Evolutionary conservation across 2,888 invertebrate genomes (phyloP), one percentile per base, ranked within the genome.

Genomic region (Willowsia nigromaculata): DNA sequence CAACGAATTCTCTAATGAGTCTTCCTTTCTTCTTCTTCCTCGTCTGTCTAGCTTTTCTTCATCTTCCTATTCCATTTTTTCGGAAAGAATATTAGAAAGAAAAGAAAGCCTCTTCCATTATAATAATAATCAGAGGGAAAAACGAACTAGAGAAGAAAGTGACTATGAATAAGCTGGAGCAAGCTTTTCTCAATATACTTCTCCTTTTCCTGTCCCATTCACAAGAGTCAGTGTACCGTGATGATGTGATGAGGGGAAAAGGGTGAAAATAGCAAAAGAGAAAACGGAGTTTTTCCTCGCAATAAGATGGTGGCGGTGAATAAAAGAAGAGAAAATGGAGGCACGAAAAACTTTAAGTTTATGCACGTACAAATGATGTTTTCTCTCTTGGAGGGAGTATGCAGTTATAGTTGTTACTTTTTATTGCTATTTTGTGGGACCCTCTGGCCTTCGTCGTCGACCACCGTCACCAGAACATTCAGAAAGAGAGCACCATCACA

Each of bases 391-490:
- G 37, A 37, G 37, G 37, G 37, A 37, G 43, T 43, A 43, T 37
- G 9, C 37, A 56, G 56, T 56, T 56, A 56, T 65, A 50, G 56
- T 53, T 84, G 71, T 56, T 74, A 84, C 84, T 74, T 84, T 84
- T 84, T 84, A 74, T 84, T 84, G 68, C 62, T 68, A 50, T 71
- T 47, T 83, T 83, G 62, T 83, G 80, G 56, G 80, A 13, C 80
- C 80, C 80, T 80, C 25, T 59, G 80, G 80, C 80, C 80, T 80
- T 56, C 37, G 71, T 22, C 53, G 50, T 50, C 53, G 37, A 25
- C 25, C 65, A 18, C 33, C 65, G 33, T 18, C 47, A 30, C 22
- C 33, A 50, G 15, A 40, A 9, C n/a, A 15, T 9, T n/a, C 76
- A 30, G n/a, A 15, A 15, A 3, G 25, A 76, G 18, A 76, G 33